Percentiles rank a stretch among this genome's conserved stretches.
Conservation (phyloP, 2,888 invertebrate genomes). For the Plebejus melissa region DNA sequence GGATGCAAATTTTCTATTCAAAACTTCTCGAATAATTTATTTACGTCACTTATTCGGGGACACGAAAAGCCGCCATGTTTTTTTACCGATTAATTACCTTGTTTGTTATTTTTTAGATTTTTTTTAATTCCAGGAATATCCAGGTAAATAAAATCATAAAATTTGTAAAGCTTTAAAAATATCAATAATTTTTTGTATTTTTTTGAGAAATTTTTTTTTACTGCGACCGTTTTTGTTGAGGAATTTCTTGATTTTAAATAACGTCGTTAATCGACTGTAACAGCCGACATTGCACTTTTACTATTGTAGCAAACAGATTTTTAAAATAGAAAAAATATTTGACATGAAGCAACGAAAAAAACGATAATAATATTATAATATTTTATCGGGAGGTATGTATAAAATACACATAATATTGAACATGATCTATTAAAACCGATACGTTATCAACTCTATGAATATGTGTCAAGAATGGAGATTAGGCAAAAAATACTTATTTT, state of each 20-base stretch:
- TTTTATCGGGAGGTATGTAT: conserved; percentile 13
- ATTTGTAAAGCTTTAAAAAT: background rate
- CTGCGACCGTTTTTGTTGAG: too few relatives aligned
- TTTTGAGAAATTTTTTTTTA: too few relatives aligned
- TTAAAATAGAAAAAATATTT: background rate
- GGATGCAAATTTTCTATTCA: conserved; percentile 28
- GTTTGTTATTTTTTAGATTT: background rate
- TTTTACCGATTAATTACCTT: background rate
- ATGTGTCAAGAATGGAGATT: conserved; percentile 24
- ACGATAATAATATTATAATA: background rate
- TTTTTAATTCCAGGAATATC: background rate
- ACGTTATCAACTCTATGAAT: conserved; percentile 20
- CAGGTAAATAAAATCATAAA: background rate
- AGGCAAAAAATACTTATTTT: background rate
- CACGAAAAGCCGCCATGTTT: background rate
- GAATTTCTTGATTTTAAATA: too few relatives aligned
- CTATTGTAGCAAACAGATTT: background rate
- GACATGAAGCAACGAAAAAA: background rate
- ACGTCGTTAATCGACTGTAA: background rate
- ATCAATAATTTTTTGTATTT: too few relatives aligned
- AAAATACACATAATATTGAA: background rate
- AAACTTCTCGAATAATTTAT: conserved; percentile 22
- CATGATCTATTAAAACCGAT: conserved; percentile 11
- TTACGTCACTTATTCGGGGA: background rate
- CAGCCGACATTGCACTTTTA: background rate